Evolutionary conservation across 2,888 invertebrate species (phyloP), one percentile per base, ranked within the genome.

Genomic region (Heterodera filipjevi): DNA sequence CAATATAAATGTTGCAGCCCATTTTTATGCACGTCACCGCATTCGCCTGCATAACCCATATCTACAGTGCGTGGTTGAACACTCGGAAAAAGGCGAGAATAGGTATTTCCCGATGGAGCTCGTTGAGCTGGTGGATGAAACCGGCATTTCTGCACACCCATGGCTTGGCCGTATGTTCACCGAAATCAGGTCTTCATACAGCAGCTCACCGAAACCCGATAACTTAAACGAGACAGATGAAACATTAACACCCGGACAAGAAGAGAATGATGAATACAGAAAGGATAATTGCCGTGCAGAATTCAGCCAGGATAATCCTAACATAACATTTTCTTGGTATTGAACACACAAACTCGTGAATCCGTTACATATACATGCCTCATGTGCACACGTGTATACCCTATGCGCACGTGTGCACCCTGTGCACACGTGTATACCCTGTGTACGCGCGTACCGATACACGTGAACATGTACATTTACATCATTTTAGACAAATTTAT

Each of bases 1-100:
- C 10, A 73, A 73, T n/a, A n/a, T 73, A 3, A 64, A 53, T 27
- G 46, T 73, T 0, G 27, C 73, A n/a, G 49, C 73, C 2, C 73
- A 73, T 46, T 73, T 46, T 46, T 72, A 73, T 27, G 53, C 49
- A 0, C 46, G 73, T n/a, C 73, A 73, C 35, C 22, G 73, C 27
- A 73, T 73, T 14, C 49, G 73, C 5, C 14, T 73, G 12, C 73
- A 46, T 30, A 32, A 72, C 27, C 73, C 73, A 2, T 72, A 72
- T 33, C 6, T n/a, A 10, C 73, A 44, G n/a, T 73, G 73, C 27
- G 27, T 27, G 1, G 27, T 73, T 8, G 73, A 73, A 27, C 64
- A 59, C 12, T 27, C 73, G 6, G 22, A 22, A 0, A n/a, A 64
- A 12, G 53, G 73, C 1, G 73, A 73, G 27, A 49, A 73, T 27